These are phyloP conservation scores for Sisor rabdophorus DNA, from an alignment of 2,113 vertebrate genomes.

Conservation along the genomic window DNA sequence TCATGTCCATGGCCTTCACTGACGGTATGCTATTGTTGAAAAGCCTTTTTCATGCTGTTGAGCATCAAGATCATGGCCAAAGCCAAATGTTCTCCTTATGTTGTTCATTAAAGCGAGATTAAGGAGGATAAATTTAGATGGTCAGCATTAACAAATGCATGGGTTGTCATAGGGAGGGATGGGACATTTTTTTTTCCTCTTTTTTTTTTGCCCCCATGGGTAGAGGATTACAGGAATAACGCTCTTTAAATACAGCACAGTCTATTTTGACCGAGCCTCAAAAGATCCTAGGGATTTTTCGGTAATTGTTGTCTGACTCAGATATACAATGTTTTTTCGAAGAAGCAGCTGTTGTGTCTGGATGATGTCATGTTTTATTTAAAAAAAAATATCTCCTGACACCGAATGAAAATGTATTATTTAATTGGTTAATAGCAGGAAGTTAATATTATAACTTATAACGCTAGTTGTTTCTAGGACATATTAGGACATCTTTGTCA, in stretches of 20 bases:
- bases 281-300: constrained; percentile 10
- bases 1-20: constrained; percentile 16
- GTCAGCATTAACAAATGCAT: constrained; percentile 16
- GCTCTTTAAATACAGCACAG: constrained; percentile 12
- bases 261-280: constrained; percentile 2
- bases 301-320: constrained; percentile 12
- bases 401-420: neutral
- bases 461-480: neutral
- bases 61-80: constrained; percentile 16
- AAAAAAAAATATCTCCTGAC: neutral
- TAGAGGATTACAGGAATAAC: constrained; percentile 10
- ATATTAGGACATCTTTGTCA: neutral
- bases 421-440: neutral
- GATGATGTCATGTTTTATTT: constrained; percentile 8
- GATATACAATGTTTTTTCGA: neutral
- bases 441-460: too few species aligned
- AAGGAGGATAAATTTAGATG: constrained; percentile 20
- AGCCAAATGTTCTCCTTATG: constrained; percentile 29
- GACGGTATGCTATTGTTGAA: constrained; percentile 18
- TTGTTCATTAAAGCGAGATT: constrained; percentile 17
- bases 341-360: constrained; percentile 2
- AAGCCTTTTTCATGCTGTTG: constrained; percentile 25
- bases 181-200: neutral
- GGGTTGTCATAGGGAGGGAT: constrained; percentile 14
- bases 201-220: neutral